Evolutionary conservation across 2,797 vertebrate genomes (phyloP).

Genomic region (Sebastes nivosus): DNA sequence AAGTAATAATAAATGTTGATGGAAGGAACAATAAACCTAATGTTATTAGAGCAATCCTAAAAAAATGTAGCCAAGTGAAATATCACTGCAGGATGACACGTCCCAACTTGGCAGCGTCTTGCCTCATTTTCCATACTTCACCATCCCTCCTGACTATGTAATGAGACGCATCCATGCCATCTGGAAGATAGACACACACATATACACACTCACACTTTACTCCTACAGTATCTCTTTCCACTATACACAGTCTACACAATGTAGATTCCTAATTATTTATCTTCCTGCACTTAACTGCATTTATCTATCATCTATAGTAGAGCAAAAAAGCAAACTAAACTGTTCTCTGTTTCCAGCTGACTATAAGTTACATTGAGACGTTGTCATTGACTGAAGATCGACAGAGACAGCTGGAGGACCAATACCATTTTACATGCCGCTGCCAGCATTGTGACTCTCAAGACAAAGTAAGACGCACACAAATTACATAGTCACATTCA

Average conservation of each 20-base stretch:
- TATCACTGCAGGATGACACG: conserved; percentile 11
- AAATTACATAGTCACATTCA: background rate
- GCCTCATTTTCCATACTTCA: conserved; percentile 32
- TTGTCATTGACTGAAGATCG: conserved; percentile 62
- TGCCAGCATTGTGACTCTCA: conserved; percentile 64
- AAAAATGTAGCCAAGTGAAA: conserved; percentile 25
- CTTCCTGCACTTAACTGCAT: background rate
- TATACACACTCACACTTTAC: background rate
- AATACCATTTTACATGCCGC: conserved; percentile 74
- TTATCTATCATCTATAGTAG: background rate
- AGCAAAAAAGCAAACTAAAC: background rate
- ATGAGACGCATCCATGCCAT: conserved; percentile 66
- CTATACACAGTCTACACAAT: background rate
- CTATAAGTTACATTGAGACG: conserved; percentile 73
- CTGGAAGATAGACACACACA: conserved; percentile 35
- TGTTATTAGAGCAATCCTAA: conserved; percentile 8
- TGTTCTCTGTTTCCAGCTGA: conserved; percentile 56
- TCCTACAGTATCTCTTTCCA: background rate
- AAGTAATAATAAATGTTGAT: conserved; percentile 19
- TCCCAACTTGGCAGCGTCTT: conserved; percentile 29
- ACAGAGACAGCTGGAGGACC: conserved; percentile 69
- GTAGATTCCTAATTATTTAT: background rate
- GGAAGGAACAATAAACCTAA: background rate
- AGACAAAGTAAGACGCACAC: conserved; percentile 53
- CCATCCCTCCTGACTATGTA: conserved; percentile 46